These are phyloP conservation scores for Echinops telfairi DNA, from an alignment of 2,113 vertebrate species.

Conservation along the genomic window DNA sequence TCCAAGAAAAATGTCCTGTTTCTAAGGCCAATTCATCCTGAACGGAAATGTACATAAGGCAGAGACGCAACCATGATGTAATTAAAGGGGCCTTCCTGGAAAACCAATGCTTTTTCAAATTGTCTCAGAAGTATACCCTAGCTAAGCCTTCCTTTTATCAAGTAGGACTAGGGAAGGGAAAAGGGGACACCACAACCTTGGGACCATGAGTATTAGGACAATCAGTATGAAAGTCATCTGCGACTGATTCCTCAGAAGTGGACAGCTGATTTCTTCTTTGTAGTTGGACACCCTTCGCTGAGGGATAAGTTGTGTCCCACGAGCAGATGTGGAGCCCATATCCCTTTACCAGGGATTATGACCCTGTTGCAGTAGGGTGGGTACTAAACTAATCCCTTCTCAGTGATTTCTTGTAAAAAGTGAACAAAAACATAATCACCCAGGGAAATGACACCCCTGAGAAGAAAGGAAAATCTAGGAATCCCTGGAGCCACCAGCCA, in stretches of 20 bases:
- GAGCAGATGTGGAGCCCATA: neutral
- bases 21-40: neutral
- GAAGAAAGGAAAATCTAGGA: neutral
- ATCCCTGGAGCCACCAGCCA: neutral
- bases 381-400: neutral
- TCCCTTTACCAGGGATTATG: neutral
- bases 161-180: neutral
- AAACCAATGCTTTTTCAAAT: neutral
- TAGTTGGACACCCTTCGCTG: neutral
- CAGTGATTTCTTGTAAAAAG: neutral
- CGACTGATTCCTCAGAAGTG: too few relatives aligned
- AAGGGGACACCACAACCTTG: neutral
- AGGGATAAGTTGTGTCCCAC: neutral
- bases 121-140: neutral
- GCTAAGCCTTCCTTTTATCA: neutral
- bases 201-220: neutral
- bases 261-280: neutral
- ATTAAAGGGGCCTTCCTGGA: neutral
- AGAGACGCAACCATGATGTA: neutral
- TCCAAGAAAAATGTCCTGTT: neutral
- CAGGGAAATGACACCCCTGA: neutral
- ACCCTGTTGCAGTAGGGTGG: neutral
- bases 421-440: neutral
- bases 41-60: neutral
- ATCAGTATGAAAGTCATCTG: neutral